A percentile compares a stretch with the other conserved stretches of the same genome.
These are phyloP conservation scores for Catharus bicknelli DNA, from an alignment of 2,113 vertebrate species.

Conservation along the genomic window DNA sequence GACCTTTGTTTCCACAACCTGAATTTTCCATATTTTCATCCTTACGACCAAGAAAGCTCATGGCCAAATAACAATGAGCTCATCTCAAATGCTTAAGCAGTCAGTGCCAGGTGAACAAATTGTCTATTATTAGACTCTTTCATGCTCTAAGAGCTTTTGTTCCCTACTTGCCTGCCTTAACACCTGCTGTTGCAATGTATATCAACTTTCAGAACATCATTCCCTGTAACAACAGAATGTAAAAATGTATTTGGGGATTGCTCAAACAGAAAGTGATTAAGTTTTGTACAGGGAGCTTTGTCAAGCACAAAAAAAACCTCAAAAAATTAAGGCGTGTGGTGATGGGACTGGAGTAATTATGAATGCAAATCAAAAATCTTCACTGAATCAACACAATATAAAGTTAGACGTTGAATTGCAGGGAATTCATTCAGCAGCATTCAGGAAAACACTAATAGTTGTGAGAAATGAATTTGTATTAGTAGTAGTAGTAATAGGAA, in stretches of 20 bases:
- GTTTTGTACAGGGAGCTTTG: conserved; percentile 42
- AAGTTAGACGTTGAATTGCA: not conserved
- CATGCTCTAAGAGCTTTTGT: conserved; percentile 62
- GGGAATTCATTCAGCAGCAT: conserved; percentile 27
- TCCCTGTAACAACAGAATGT: conserved; percentile 49
- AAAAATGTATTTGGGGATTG: conserved; percentile 46
- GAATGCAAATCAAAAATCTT: conserved; percentile 41
- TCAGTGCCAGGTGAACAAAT: conserved; percentile 65
- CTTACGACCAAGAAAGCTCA: conserved; percentile 22
- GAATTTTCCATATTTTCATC: conserved; percentile 54
- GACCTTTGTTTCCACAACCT: conserved; percentile 66
- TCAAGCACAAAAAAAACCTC: not conserved
- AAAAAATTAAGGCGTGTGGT: not conserved
- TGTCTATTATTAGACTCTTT: conserved; percentile 70
- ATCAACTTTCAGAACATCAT: conserved; percentile 57
- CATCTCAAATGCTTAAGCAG: conserved; percentile 54
- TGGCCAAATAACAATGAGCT: conserved; percentile 67
- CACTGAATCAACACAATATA: not conserved
- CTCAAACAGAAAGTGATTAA: conserved; percentile 49
- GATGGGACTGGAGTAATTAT: conserved; percentile 2
- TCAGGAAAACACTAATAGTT: conserved; percentile 55
- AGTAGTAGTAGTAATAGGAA: conserved; percentile 64
- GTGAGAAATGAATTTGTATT: conserved; percentile 66
- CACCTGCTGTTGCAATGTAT: conserved; percentile 52
- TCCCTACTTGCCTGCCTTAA: conserved; percentile 55